These are phyloP conservation scores for Pterostichus niger DNA, from an alignment of 2,888 invertebrate genomes.

Conservation along the genomic window DNA sequence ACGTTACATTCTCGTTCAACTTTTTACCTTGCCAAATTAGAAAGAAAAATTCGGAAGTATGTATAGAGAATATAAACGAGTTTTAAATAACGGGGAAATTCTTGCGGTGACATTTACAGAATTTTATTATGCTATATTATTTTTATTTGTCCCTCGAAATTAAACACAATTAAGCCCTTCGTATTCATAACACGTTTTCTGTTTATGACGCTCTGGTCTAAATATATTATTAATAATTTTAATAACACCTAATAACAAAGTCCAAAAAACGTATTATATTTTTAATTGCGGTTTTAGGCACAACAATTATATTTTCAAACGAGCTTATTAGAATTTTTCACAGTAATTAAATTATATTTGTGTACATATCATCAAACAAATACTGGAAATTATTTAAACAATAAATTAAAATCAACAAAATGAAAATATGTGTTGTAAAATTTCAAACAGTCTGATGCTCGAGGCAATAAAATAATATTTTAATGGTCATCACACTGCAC, in stretches of 20 bases:
- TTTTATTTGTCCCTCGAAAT: slow-evolving; percentile 14
- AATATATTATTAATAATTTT: neutral
- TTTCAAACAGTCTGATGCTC: no score
- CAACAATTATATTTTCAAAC: neutral
- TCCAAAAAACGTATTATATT: neutral
- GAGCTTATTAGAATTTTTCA: no score
- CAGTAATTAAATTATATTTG: no score
- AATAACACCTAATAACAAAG: neutral
- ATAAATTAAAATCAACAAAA: no score
- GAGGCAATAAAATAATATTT: no score
- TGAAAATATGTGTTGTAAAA: no score
- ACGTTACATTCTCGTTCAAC: slow-evolving; percentile 24
- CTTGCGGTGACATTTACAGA: slow-evolving; percentile 20
- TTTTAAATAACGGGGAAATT: slow-evolving; percentile 13
- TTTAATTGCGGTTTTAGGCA: neutral
- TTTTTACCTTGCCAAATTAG: slow-evolving; percentile 25
- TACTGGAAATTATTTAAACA: no score
- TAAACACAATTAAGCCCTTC: slow-evolving; percentile 28
- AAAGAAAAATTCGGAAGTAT: slow-evolving; percentile 15
- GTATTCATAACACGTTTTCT: slow-evolving; percentile 15
- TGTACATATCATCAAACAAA: no score
- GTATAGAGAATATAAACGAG: slow-evolving; percentile 34
- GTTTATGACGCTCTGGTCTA: slow-evolving; percentile 2
- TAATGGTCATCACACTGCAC: no score
- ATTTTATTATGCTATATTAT: slow-evolving; percentile 34